Base-by-base conservation (phyloP, 2,797 vertebrate genomes). In the Gallinago solitaria region DNA sequence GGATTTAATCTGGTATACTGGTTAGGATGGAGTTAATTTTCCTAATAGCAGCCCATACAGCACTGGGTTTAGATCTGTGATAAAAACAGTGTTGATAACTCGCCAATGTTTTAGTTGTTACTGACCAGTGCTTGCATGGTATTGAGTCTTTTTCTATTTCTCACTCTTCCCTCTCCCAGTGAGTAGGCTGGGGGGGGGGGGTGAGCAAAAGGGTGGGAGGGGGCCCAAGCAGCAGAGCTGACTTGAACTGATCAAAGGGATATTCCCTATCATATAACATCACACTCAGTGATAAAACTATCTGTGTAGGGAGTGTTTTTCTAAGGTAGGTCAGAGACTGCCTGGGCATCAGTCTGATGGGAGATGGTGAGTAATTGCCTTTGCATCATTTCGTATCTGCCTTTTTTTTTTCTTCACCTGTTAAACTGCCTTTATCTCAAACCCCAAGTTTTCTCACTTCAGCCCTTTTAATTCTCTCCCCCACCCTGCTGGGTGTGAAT, bases 91-190 rank as follows among this genome's bases (percentile, higher is more conserved):
- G 12, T 7, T 47, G 47, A 11, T 33, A 88, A 61, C 14, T 74
- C 6, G 25, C 0, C 2, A 30, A 2, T 27, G 17, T 45, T 85
- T 64, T 15, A 69, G 37, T 25, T 80, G 17, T 9, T 67, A 37
- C 35, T 43, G 39, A 75, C 21, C 13, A 12, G 35, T n/a, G 7
- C 48, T 56, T 60, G 23, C 33, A 45, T 17, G 39, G 27, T 16
- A 78, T 24, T 30, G 54, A 50, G 21, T 10, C 3, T 12, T 65
- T 47, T 61, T 76, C 51, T 74, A 18, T 19, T 74, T 74, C 59
- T 76, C 45, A 30, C 7, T 43, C 19, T 53, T 8, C 12, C 9
- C 30, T 48, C 19, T 43, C 1, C 0, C 15, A 33, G 16, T 0
- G 0, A 37, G 12, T 24, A 63, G 13, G 6, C 14, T 77, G 35